These are phyloP conservation scores for Excalfactoria chinensis DNA, from an alignment of 2,113 vertebrate species.

Conservation along the genomic window DNA sequence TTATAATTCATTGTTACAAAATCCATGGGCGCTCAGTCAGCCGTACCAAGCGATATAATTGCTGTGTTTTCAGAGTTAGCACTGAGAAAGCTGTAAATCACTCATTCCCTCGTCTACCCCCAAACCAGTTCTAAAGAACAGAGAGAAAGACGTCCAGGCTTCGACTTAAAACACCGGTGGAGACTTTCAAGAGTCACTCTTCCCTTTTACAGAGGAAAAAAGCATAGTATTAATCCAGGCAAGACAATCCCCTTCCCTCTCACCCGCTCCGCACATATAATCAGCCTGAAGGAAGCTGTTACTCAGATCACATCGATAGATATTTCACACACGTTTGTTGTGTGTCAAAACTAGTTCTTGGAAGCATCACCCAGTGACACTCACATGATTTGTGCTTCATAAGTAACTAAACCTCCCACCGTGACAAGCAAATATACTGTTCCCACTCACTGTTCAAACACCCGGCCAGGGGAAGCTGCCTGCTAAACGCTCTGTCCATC, in stretches of 20 bases:
- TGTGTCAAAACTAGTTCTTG: constrained; percentile 48
- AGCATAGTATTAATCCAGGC: neutral
- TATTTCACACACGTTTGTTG: constrained; percentile 28
- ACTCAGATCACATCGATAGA: constrained; percentile 14
- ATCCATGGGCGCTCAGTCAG: constrained; percentile 37
- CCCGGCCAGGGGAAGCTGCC: neutral
- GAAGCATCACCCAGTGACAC: constrained; percentile 29
- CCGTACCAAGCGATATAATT: neutral
- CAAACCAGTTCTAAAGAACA: neutral
- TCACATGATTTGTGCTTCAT: constrained; percentile 26
- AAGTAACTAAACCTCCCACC: constrained; percentile 47
- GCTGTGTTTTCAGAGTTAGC: constrained; percentile 2
- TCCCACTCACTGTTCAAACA: constrained; percentile 20
- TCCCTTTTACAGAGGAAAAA: neutral
- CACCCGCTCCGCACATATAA: neutral
- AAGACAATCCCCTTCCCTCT: neutral
- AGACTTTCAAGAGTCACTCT: neutral
- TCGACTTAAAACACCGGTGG: neutral
- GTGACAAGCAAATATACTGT: neutral
- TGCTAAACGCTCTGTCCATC: neutral
- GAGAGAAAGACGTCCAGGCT: neutral
- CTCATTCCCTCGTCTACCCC: neutral
- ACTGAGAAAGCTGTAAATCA: neutral
- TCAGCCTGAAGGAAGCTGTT: neutral
- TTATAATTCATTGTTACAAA: constrained; percentile 30